Conservation (phyloP, 2,797 vertebrate species). For the Anguilla anguilla region DNA sequence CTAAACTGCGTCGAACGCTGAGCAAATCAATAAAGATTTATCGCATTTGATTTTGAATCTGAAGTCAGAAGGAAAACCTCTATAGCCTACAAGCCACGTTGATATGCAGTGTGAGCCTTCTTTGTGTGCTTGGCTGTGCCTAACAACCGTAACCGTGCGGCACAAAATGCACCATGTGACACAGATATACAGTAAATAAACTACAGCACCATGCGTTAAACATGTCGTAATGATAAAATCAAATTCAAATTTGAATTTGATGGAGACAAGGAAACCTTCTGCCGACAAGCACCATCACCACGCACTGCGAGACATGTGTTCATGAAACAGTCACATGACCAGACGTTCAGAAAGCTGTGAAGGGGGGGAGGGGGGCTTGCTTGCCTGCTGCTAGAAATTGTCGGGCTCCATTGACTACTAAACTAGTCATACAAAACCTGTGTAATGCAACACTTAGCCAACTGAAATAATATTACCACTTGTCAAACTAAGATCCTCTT, state of each 20-base stretch:
- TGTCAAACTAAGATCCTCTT: too few species aligned
- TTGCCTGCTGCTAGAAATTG: background rate
- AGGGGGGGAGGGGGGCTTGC: background rate
- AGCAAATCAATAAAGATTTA: background rate
- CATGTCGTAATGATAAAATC: too few species aligned
- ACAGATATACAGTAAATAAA: too few species aligned
- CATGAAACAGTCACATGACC: background rate
- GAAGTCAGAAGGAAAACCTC: background rate
- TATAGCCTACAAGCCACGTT: too few species aligned
- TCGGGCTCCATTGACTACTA: background rate
- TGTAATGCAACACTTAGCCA: background rate
- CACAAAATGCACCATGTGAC: too few species aligned
- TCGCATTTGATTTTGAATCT: background rate
- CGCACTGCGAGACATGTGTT: background rate
- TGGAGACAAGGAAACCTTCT: background rate
- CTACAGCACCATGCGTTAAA: too few species aligned
- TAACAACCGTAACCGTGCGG: too few species aligned
- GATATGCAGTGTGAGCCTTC: too few species aligned
- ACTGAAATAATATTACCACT: background rate
- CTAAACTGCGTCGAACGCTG: background rate
- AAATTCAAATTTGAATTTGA: background rate
- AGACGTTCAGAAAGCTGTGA: background rate
- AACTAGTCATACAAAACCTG: background rate
- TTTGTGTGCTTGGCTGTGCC: too few species aligned
- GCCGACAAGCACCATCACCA: background rate